These are phyloP conservation scores for Papilio polytes DNA, from an alignment of 1,140 invertebrate genomes.

Conservation along the genomic window DNA sequence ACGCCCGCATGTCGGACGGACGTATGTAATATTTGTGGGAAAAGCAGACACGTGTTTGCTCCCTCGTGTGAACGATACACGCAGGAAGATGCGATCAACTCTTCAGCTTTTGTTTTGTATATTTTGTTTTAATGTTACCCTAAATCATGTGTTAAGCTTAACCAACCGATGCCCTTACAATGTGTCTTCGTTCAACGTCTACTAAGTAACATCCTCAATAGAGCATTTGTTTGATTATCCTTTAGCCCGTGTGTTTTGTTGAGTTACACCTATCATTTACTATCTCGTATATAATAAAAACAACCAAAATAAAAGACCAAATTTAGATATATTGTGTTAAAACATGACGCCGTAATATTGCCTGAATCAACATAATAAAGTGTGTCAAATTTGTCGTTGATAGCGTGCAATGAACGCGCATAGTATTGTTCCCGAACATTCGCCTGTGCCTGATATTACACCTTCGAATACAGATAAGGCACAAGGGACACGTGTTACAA, in stretches of 20 bases:
- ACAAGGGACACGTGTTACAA: constrained; percentile 34
- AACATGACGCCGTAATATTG: neutral
- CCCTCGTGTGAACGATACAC: constrained; percentile 62
- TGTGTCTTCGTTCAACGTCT: neutral
- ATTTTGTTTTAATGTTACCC: constrained; percentile 32
- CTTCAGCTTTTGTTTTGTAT: constrained; percentile 48
- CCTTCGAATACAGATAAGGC: constrained; percentile 37
- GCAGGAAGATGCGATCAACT: constrained; percentile 53
- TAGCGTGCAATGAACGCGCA: constrained; percentile 2
- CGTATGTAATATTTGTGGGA: constrained; percentile 54
- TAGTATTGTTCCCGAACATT: constrained; percentile 25
- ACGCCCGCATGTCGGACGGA: constrained; percentile 55
- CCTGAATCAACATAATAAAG: neutral
- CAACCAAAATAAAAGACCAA: no score
- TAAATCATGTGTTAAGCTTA: neutral
- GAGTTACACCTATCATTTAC: no score
- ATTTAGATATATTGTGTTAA: neutral
- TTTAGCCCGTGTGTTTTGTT: no score
- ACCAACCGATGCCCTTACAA: neutral
- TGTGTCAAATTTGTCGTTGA: constrained; percentile 5
- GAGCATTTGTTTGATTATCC: neutral
- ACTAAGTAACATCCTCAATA: neutral
- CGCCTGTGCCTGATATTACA: constrained; percentile 26
- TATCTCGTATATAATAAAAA: no score
- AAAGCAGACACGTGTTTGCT: constrained; percentile 61